These are phyloP conservation scores for Sycobia sp. DNA, from an alignment of 1,140 invertebrate species.

Conservation along the genomic window DNA sequence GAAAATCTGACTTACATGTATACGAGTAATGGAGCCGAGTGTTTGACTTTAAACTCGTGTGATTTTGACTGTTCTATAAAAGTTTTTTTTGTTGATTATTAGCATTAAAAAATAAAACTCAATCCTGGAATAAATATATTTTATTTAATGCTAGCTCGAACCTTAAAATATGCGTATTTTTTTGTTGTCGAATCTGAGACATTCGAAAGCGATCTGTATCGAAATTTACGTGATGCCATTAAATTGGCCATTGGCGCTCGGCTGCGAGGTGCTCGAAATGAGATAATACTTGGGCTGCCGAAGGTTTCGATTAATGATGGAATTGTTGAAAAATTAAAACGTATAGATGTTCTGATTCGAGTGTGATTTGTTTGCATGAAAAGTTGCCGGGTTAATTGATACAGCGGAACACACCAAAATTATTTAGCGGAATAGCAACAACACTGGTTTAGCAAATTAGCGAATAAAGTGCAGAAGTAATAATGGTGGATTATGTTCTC, in stretches of 20 bases:
- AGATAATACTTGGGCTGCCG: slow-evolving; percentile 33
- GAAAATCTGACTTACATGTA: too few relatives aligned
- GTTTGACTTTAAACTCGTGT: too few relatives aligned
- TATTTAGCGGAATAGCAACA: slow-evolving; percentile 34
- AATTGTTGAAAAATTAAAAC: slow-evolving; percentile 47
- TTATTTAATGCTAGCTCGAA: slow-evolving; percentile 32
- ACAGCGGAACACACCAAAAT: slow-evolving; percentile 29
- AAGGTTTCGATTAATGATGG: slow-evolving; percentile 48
- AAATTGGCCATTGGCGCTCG: too few relatives aligned
- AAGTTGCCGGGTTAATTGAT: slow-evolving; percentile 35
- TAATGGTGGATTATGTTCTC: slow-evolving; percentile 27
- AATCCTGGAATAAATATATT: slow-evolving; percentile 13
- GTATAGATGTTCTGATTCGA: slow-evolving; percentile 36
- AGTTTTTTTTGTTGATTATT: too few relatives aligned
- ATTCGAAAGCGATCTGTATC: too few relatives aligned
- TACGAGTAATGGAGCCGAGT: too few relatives aligned
- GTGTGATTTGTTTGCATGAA: slow-evolving; percentile 35
- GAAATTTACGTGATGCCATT: too few relatives aligned
- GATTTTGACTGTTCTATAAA: too few relatives aligned
- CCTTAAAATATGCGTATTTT: slow-evolving; percentile 3
- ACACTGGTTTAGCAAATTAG: slow-evolving; percentile 33
- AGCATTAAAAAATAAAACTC: too few relatives aligned
- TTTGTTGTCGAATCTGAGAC: too few relatives aligned
- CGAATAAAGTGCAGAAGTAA: slow-evolving; percentile 10
- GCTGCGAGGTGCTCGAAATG: too few relatives aligned